Conservation (phyloP, 2,888 invertebrate species). For the Candidula unifasciata region DNA sequence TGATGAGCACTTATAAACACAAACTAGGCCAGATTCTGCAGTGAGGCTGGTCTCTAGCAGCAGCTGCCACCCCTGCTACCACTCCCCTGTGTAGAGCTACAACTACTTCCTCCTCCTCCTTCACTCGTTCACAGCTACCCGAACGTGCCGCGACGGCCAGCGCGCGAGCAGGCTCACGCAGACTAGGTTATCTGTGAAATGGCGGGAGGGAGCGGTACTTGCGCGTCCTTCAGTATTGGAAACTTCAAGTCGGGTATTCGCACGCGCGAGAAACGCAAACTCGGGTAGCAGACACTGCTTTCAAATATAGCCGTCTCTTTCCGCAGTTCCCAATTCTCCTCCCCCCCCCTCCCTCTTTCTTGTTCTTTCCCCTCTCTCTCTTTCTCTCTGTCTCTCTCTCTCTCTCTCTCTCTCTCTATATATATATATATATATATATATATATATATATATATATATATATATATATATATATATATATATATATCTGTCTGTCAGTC, state of each 20-base stretch:
- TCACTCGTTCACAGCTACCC: not conserved
- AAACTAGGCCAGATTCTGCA: constrained; percentile 2
- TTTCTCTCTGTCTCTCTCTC: not conserved
- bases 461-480: too few relatives aligned
- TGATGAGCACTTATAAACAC: constrained; percentile 2
- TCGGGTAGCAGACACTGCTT: not conserved
- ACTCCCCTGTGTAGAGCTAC: not conserved
- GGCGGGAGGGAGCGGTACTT: not conserved
- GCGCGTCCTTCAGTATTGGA: not conserved
- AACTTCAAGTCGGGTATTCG: not conserved
- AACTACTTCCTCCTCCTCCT: not conserved
- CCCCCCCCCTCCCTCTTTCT: not conserved
- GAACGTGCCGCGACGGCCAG: not conserved
- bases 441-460: too few relatives aligned
- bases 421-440: too few relatives aligned
- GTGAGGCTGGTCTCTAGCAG: not conserved
- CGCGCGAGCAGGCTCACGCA: not conserved
- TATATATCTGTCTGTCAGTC: too few relatives aligned
- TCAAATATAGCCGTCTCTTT: not conserved
- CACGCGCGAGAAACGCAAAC: not conserved
- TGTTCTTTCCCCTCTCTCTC: not conserved
- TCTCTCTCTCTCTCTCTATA: too few relatives aligned
- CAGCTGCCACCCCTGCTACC: not conserved
- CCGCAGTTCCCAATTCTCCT: not conserved
- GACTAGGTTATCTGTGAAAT: not conserved